Conservation (phyloP, 2,113 vertebrate species). For the Lipotes vexillifer region DNA sequence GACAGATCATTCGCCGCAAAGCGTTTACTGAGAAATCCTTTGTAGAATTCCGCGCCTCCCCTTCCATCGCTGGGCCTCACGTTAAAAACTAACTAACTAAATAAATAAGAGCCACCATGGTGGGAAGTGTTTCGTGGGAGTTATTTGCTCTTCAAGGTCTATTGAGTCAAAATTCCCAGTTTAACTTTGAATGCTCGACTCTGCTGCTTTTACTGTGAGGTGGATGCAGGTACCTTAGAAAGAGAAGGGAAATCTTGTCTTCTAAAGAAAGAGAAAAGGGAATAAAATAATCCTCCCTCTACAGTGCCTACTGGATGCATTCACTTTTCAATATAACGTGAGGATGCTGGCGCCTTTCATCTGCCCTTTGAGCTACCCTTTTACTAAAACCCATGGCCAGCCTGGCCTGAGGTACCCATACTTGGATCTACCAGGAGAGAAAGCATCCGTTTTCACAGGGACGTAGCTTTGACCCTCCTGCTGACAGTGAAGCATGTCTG, state of each 20-base stretch:
- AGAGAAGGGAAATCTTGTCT: background rate
- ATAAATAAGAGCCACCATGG: background rate
- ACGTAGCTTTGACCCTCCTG: background rate
- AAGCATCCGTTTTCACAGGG: background rate
- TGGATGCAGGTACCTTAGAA: background rate
- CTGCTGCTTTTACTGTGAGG: constrained; percentile 27
- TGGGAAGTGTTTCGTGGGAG: constrained; percentile 64
- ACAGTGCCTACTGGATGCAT: background rate
- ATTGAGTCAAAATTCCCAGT: constrained; percentile 29
- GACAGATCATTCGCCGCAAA: constrained; percentile 50
- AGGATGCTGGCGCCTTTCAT: background rate
- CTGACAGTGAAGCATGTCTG: accelerated
- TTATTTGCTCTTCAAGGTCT: constrained; percentile 64
- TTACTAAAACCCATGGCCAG: background rate
- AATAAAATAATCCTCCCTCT: constrained; percentile 40
- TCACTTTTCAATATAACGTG: background rate
- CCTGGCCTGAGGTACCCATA: background rate
- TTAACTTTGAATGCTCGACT: background rate
- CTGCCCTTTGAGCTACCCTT: background rate
- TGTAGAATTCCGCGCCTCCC: constrained; percentile 59
- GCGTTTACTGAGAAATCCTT: constrained; percentile 61
- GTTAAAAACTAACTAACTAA: background rate
- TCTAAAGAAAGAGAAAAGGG: background rate
- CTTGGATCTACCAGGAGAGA: background rate
- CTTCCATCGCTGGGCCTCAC: background rate